These are phyloP conservation scores for Rhadina sibilatrix DNA, from an alignment of 2,113 vertebrate genomes.

Conservation along the genomic window DNA sequence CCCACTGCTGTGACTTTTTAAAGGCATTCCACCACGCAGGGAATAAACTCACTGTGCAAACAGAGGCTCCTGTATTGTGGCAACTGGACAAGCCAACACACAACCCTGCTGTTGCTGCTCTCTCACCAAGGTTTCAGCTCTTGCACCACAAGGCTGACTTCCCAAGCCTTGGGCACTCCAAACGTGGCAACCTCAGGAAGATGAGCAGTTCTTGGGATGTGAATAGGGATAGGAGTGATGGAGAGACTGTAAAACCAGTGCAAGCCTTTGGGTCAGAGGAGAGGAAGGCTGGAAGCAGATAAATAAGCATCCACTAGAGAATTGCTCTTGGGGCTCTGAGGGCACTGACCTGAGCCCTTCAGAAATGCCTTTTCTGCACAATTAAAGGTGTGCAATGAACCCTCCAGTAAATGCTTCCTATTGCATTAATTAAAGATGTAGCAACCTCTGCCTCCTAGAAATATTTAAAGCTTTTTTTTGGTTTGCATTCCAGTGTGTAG, in stretches of 20 bases:
- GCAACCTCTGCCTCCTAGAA: not conserved
- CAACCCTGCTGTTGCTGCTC: not conserved
- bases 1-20: not conserved
- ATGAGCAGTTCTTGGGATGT: not conserved
- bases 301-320: not conserved
- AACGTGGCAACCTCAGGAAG: not conserved
- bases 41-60: not conserved
- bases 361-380: not conserved
- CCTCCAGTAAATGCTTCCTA: not conserved
- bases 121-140: not conserved
- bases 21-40: not conserved
- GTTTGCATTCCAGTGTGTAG: not conserved
- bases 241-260: not conserved
- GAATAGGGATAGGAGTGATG: not conserved
- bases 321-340: not conserved
- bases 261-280: not conserved
- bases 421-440: not conserved
- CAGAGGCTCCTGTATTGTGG: not conserved
- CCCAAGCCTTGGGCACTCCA: not conserved
- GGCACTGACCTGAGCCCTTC: not conserved
- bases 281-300: not conserved
- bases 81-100: rapidly evolving
- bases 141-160: rapidly evolving
- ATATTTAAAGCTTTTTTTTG: not conserved
- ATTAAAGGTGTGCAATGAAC: not conserved